A percentile compares a stretch with the other conserved stretches of the same genome.
These are phyloP conservation scores for Ganaspis brasiliensis DNA, from an alignment of 2,888 invertebrate species.

Conservation along the genomic window DNA sequence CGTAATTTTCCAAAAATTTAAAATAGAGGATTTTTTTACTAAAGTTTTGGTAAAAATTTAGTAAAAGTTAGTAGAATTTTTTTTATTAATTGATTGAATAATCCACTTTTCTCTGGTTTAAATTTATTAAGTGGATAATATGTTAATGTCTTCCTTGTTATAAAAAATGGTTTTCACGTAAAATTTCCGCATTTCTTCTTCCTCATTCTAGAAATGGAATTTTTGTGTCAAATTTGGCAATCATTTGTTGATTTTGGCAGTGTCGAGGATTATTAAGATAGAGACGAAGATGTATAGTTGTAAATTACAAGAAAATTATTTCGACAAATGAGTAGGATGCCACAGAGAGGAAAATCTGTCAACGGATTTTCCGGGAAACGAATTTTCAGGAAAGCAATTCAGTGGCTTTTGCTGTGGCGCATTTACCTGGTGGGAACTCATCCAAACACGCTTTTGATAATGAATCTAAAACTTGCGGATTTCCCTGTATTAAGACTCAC, in stretches of 20 bases:
- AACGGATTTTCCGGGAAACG: constrained; percentile 7
- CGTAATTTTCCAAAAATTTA: too few relatives aligned
- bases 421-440: constrained; percentile 41
- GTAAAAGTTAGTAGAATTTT: neutral
- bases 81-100: too few relatives aligned
- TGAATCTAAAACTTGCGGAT: constrained; percentile 14
- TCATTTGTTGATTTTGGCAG: neutral
- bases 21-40: too few relatives aligned
- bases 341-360: neutral
- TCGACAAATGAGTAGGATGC: neutral
- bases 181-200: neutral
- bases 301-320: neutral
- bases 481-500: constrained; percentile 15
- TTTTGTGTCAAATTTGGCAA: constrained; percentile 5
- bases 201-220: neutral
- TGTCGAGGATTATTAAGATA: neutral
- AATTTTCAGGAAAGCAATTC: neutral
- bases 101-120: too few relatives aligned
- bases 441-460: constrained; percentile 35
- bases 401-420: neutral
- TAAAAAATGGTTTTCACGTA: neutral
- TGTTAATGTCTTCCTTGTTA: neutral
- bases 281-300: neutral
- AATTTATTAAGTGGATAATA: too few relatives aligned
- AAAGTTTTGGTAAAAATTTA: too few relatives aligned